phyloP scores from a whole-genome alignment of 2,797 vertebrate genomes.

The Micromesistius poutassou region DNA sequence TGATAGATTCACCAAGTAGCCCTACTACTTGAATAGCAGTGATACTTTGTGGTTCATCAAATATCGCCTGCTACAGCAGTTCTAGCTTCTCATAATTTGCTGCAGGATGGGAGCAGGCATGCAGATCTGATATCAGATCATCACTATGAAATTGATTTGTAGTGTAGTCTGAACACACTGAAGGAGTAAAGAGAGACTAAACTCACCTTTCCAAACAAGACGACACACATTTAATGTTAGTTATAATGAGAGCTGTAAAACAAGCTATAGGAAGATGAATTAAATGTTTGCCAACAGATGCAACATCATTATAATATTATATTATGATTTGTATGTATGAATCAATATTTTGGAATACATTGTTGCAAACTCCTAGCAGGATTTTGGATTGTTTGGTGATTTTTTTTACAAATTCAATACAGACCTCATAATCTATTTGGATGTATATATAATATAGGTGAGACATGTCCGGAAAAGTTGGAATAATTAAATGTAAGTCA shows the following conservation, averaged over 20 bases:
- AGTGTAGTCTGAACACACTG: neutral
- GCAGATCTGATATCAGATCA: constrained; percentile 42
- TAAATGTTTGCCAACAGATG: neutral
- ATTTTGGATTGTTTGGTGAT: too few species aligned
- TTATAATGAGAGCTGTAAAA: neutral
- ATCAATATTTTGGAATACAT: neutral
- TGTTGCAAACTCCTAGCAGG: too few species aligned
- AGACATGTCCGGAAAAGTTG: neutral
- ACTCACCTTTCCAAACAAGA: too few species aligned
- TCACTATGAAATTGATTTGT: constrained; percentile 35
- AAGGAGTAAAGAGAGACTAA: neutral
- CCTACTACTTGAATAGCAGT: constrained; percentile 51
- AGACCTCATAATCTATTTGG: too few species aligned
- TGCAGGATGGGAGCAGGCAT: constrained; percentile 40
- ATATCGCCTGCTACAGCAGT: constrained; percentile 67
- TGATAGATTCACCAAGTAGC: constrained; percentile 30
- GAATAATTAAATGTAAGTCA: neutral
- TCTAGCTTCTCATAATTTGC: constrained; percentile 51
- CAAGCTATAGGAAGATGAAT: neutral
- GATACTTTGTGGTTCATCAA: constrained; percentile 51
- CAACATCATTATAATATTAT: neutral
- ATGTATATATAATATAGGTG: neutral
- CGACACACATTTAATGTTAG: neutral
- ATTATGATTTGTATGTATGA: neutral
- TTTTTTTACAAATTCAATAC: too few species aligned